Conservation (phyloP, 2,888 invertebrate species). For the Hydrotaea diabolus region DNA sequence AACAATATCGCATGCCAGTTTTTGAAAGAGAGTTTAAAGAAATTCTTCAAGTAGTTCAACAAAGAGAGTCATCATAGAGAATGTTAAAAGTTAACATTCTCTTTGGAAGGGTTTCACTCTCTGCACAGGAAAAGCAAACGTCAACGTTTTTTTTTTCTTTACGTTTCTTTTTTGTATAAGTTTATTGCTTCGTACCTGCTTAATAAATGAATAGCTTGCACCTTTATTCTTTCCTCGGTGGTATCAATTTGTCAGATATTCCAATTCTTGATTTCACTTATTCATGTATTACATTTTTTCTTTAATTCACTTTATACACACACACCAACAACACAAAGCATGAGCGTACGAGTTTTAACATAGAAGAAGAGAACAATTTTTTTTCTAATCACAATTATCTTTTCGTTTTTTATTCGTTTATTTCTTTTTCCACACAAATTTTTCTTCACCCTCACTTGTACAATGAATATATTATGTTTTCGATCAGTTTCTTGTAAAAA, state of each 20-base stretch:
- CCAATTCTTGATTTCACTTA: constrained; percentile 18
- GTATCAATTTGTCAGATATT: neutral
- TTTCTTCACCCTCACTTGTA: constrained; percentile 58
- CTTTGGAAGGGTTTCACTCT: constrained; percentile 52
- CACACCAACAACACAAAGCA: constrained; percentile 55
- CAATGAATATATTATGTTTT: constrained; percentile 67
- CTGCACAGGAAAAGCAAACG: constrained; percentile 64
- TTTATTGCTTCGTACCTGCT: neutral
- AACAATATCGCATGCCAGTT: constrained; percentile 23
- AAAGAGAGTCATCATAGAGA: constrained; percentile 25
- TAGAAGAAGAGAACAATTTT: constrained; percentile 70
- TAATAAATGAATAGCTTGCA: constrained; percentile 54
- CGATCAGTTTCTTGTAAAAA: constrained; percentile 68
- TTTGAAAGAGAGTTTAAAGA: constrained; percentile 24
- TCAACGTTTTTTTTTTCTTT: constrained; percentile 60
- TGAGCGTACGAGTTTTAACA: constrained; percentile 64
- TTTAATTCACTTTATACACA: constrained; percentile 48
- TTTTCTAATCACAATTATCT: constrained; percentile 76
- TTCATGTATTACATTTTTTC: constrained; percentile 42
- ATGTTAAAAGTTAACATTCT: no score
- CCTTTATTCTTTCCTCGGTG: constrained; percentile 32
- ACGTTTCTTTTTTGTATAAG: neutral
- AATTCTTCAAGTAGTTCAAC: no score
- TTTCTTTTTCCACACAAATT: constrained; percentile 67
- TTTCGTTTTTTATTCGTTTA: constrained; percentile 71